phyloP scores from a whole-genome alignment of 2,888 invertebrate genomes.

The Cephus sareptanus region DNA sequence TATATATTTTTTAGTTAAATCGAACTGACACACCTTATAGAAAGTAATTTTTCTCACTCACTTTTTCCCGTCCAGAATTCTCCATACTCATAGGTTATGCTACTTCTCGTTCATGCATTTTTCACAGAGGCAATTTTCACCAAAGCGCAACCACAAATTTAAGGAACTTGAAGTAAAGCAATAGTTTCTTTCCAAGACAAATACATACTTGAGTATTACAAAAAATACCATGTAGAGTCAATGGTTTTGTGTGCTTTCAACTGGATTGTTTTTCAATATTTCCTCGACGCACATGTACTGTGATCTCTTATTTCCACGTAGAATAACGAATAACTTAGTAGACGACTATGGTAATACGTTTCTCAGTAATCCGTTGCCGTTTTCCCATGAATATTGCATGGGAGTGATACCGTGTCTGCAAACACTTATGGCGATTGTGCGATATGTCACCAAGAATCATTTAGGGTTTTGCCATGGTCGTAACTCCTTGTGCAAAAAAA shows the following conservation, averaged over 20 bases:
- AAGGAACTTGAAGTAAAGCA: not conserved
- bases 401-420: not conserved
- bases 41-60: not conserved
- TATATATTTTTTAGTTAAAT: not conserved
- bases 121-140: not conserved
- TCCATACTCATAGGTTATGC: not conserved
- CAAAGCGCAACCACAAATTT: not conserved
- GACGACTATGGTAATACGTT: constrained; percentile 3
- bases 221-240: not conserved
- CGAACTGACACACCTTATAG: not conserved
- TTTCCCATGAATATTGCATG: constrained; percentile 1
- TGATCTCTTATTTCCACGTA: not conserved
- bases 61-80: not conserved
- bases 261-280: not conserved
- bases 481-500: not conserved
- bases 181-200: not conserved
- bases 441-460: constrained; percentile 2
- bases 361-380: not conserved
- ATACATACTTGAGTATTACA: not conserved
- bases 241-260: not conserved
- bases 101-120: not conserved
- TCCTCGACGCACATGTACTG: not conserved
- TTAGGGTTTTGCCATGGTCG: not conserved
- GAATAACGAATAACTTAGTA: not conserved
- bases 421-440: not conserved